Evolutionary conservation across 2,113 vertebrate genomes (phyloP).

Genomic region (Lophotis ruficrista): DNA sequence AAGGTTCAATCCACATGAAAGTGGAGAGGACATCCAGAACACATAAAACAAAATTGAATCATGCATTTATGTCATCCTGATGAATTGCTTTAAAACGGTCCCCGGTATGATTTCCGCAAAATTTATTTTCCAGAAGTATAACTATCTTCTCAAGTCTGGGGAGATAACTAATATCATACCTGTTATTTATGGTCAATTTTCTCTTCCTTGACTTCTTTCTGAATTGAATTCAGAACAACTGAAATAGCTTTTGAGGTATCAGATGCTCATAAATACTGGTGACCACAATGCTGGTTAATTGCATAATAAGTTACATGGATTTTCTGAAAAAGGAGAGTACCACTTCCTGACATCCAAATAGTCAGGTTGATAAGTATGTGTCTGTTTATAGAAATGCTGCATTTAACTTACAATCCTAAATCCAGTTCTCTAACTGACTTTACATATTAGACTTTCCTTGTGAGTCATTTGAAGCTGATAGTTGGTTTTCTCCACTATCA

Average conservation of each 20-base stretch:
- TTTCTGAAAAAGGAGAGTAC: background rate
- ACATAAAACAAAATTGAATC: background rate
- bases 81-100: background rate
- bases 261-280: background rate
- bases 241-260: background rate
- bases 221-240: background rate
- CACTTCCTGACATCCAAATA: fast-evolving
- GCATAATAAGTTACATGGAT: background rate
- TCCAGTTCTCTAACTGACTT: background rate
- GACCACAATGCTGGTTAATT: background rate
- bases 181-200: background rate
- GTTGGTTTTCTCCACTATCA: background rate
- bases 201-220: background rate
- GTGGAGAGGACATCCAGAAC: background rate
- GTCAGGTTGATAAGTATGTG: background rate
- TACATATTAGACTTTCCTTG: background rate
- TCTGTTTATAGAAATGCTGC: background rate
- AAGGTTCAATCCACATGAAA: background rate
- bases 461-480: background rate
- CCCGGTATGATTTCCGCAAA: background rate
- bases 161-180: background rate
- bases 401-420: background rate
- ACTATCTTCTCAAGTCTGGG: background rate
- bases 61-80: background rate
- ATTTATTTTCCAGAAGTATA: background rate